These are phyloP conservation scores for Drosophila orosa DNA, from an alignment of 1,140 invertebrate species.

Conservation along the genomic window DNA sequence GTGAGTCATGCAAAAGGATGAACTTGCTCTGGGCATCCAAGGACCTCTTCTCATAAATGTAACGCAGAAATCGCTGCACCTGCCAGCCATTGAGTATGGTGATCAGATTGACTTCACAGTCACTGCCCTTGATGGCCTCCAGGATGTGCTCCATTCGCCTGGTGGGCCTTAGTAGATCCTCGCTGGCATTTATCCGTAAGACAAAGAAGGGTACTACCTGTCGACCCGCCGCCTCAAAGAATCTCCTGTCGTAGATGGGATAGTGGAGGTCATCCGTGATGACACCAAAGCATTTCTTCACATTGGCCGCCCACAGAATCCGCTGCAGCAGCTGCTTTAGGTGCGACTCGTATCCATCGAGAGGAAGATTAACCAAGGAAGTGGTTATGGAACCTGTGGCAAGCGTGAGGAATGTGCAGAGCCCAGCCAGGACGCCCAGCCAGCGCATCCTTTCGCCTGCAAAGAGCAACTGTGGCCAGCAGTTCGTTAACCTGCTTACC, in stretches of 20 bases:
- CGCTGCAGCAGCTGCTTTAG: slow-evolving; percentile 52
- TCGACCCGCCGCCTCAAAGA: slow-evolving; percentile 51
- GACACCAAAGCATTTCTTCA: slow-evolving; percentile 68
- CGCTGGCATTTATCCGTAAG: slow-evolving; percentile 85
- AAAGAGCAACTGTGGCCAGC: slow-evolving; percentile 19
- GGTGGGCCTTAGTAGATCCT: slow-evolving; percentile 88
- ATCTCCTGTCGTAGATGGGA: slow-evolving; percentile 53
- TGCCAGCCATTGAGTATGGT: slow-evolving; percentile 90
- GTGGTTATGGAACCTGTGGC: neutral
- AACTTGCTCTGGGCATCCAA: slow-evolving; percentile 89
- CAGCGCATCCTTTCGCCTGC: slow-evolving; percentile 47
- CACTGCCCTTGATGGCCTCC: slow-evolving; percentile 86
- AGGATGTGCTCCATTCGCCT: slow-evolving; percentile 86
- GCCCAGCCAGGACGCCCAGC: slow-evolving; percentile 13
- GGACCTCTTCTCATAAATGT: slow-evolving; percentile 89
- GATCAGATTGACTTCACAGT: slow-evolving; percentile 90
- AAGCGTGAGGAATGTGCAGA: slow-evolving; percentile 4
- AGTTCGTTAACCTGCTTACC: slow-evolving; percentile 52
- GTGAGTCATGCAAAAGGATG: slow-evolving; percentile 88
- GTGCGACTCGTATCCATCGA: slow-evolving; percentile 36
- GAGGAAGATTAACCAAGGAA: neutral
- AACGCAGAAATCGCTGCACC: slow-evolving; percentile 87
- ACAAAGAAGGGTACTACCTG: slow-evolving; percentile 40
- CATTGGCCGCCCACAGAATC: slow-evolving; percentile 49
- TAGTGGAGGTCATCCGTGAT: slow-evolving; percentile 70